A percentile compares a stretch with the other conserved stretches of the same genome.
These are phyloP conservation scores for Orycteropus afer DNA, from an alignment of 2,113 vertebrate species.

Conservation along the genomic window DNA sequence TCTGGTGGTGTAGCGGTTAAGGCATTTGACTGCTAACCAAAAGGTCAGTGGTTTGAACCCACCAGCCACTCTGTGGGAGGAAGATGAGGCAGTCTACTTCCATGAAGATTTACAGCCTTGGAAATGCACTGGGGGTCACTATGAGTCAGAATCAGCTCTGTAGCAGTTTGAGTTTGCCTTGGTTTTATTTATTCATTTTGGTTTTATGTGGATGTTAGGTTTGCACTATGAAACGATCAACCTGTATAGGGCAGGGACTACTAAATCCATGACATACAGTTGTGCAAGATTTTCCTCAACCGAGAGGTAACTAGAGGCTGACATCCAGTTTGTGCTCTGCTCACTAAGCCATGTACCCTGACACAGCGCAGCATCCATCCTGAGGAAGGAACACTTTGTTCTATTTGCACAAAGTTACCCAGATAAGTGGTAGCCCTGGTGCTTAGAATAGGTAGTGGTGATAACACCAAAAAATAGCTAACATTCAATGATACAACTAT, in stretches of 20 bases:
- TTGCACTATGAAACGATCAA: not conserved
- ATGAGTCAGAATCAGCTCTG: too few species aligned
- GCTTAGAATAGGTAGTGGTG: not conserved
- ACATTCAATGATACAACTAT: not conserved
- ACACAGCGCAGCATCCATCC: accelerated
- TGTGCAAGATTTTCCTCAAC: not conserved
- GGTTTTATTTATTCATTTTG: too few species aligned
- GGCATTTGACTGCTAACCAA: too few species aligned
- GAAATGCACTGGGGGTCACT: too few species aligned
- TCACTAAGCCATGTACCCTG: not conserved
- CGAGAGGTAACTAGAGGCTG: not conserved
- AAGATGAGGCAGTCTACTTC: too few species aligned
- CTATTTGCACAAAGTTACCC: not conserved
- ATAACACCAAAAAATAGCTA: not conserved
- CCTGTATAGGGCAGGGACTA: not conserved
- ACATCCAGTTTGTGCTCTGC: not conserved
- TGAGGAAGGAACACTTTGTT: not conserved
- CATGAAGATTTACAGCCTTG: too few species aligned
- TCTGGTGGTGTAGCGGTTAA: too few species aligned
- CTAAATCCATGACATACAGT: accelerated
- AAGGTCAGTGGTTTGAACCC: too few species aligned
- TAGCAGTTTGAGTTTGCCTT: too few species aligned
- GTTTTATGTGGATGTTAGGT: too few species aligned
- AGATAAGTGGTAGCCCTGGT: not conserved
- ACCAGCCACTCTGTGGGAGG: too few species aligned